Evolutionary conservation across 2,888 invertebrate genomes (phyloP).

Genomic region (Catocala sponsa): DNA sequence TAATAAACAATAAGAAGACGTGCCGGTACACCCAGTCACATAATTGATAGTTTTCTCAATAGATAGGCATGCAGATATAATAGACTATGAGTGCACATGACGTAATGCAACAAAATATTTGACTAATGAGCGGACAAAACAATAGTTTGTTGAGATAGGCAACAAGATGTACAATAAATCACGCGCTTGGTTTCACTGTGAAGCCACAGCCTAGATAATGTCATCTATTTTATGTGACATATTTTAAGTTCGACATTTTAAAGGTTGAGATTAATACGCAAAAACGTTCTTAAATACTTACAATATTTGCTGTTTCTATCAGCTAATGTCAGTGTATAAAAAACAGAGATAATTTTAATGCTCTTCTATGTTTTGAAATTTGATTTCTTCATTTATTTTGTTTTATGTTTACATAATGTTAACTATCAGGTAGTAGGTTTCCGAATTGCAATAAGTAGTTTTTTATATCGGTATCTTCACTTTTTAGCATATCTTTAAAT

Average conservation of each 20-base stretch:
- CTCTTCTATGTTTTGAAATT: no score
- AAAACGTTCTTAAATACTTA: no score
- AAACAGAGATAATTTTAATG: no score
- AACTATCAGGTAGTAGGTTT: no score
- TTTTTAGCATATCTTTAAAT: no score
- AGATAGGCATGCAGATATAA: slow-evolving; percentile 29
- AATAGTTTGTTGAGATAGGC: slow-evolving; percentile 53
- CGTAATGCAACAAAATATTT: slow-evolving; percentile 52
- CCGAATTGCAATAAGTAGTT: no score
- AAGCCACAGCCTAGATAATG: slow-evolving; percentile 28
- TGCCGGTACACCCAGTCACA: slow-evolving; percentile 10
- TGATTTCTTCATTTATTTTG: no score
- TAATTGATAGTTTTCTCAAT: slow-evolving; percentile 36
- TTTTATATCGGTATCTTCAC: no score
- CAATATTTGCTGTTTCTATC: no score
- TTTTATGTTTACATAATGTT: no score
- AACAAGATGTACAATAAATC: slow-evolving; percentile 57
- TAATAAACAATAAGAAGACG: slow-evolving; percentile 19
- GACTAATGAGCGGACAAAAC: slow-evolving; percentile 58
- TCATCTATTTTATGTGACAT: background rate
- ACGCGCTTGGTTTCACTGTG: slow-evolving; percentile 40
- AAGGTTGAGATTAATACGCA: no score
- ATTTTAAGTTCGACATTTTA: background rate
- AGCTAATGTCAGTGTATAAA: no score
- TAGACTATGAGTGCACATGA: slow-evolving; percentile 36